Evolutionary conservation across 1,140 invertebrate species (phyloP), one percentile per base, ranked within the genome.

Genomic region (Heliconius himera): DNA sequence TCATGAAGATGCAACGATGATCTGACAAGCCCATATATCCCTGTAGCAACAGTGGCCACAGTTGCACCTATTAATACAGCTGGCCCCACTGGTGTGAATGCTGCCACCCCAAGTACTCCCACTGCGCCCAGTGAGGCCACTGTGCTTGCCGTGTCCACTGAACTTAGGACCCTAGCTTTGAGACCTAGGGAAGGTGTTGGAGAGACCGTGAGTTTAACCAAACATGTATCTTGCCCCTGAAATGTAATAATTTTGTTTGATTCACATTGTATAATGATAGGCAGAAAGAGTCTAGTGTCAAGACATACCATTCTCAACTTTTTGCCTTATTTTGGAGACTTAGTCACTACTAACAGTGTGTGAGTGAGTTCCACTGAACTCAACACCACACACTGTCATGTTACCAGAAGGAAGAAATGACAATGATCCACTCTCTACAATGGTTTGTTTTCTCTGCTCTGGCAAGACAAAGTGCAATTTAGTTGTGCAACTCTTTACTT

Each of bases 11-110:
- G 92, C 9, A 92, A 36, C 0, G 92, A 93, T 1, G 93, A 94
- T 11, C 93, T 76, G 8, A 93, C 87, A 6, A 94, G 85, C 16
- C 92, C 93, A 77, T 94, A 94, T n/a, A 94, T 38, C 0, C 92
- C 91, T 0, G 92, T 93, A 38, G 89, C 86, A 0, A 93, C 86
- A 0, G 91, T 90, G 2, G 91, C 93, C 0, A 90, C 88, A 0
- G 88, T 83, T 0, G 93, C 93, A 6, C 92, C 90, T 0, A 84
- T 78, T 0, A 94, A 46, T 20, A 93, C 86, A 0, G 83, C 89
- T 0, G 93, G 93, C 2, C 89, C 93, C 0, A 93, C 87, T 1
- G 93, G 93, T 8, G 93, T 94, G 77, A 94, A 91, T 1, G 86
- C 88, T 5, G 92, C 91, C 3, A 88, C 92, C 1, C 93, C 93